phyloP scores from a whole-genome alignment of 2,888 invertebrate genomes.

The Antitype chi region DNA sequence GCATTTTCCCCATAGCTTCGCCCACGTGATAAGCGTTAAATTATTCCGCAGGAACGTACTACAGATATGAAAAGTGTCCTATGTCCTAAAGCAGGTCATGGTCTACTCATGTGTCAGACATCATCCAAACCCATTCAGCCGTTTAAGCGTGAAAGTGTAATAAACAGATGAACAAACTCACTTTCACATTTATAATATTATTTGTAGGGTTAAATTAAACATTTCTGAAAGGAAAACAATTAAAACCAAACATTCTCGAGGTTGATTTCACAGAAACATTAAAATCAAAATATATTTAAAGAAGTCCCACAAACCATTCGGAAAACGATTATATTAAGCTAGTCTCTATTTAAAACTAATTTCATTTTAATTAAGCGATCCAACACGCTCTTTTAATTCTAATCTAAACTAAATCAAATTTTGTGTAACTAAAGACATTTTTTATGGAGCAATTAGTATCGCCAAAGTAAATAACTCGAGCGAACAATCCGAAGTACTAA shows the following conservation, averaged over 20 bases:
- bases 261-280: neutral
- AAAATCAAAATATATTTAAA: neutral
- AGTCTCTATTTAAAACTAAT: neutral
- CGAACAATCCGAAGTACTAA: conserved; percentile 31
- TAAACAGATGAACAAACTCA: too few relatives aligned
- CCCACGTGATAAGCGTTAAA: too few relatives aligned
- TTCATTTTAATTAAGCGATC: conserved; percentile 15
- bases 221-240: conserved; percentile 8
- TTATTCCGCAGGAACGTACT: too few relatives aligned
- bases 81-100: too few relatives aligned
- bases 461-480: conserved; percentile 47
- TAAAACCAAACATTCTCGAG: neutral
- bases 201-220: neutral
- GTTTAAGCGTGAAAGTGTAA: too few relatives aligned
- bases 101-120: too few relatives aligned
- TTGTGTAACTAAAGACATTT: conserved; percentile 52
- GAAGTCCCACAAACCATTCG: neutral
- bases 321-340: conserved; percentile 2
- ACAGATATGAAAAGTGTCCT: too few relatives aligned
- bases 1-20: too few relatives aligned
- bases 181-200: too few relatives aligned
- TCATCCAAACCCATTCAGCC: too few relatives aligned
- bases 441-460: conserved; percentile 50
- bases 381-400: conserved; percentile 16
- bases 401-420: conserved; percentile 42